Percentiles rank a stretch among this genome's conserved stretches.
Evolutionary conservation across 2,113 vertebrate species (phyloP).

Genomic region (Nematolebias whitei): DNA sequence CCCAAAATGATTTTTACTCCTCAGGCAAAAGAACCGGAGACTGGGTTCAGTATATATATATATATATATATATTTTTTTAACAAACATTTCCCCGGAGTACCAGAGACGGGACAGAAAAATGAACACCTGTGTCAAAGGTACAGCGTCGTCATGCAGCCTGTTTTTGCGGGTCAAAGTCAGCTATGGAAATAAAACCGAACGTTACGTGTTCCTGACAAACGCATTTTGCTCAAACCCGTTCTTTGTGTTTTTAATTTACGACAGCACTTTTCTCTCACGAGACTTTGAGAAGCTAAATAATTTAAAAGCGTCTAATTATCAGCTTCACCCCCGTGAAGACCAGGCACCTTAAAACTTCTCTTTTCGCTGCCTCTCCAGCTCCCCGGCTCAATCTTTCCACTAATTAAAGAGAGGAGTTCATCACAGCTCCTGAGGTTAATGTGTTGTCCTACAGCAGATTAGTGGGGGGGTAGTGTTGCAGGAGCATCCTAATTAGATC

Average conservation of each 20-base stretch:
- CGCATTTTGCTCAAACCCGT: neutral
- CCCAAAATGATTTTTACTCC: conserved; percentile 46
- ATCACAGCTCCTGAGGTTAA: conserved; percentile 68
- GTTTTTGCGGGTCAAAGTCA: too few relatives aligned
- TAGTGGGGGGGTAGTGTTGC: conserved; percentile 46
- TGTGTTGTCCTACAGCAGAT: conserved; percentile 67
- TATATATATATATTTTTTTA: conserved; percentile 35
- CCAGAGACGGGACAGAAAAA: neutral
- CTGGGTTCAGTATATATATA: conserved; percentile 30
- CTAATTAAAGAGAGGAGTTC: conserved; percentile 69
- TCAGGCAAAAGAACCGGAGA: conserved; percentile 46
- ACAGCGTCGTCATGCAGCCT: too few relatives aligned
- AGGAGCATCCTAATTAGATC: conserved; percentile 70
- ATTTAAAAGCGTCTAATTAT: conserved; percentile 40
- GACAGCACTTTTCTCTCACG: neutral
- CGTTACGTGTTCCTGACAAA: too few relatives aligned
- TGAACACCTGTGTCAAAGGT: too few relatives aligned
- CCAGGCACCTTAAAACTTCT: conserved; percentile 44
- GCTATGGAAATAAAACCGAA: too few relatives aligned
- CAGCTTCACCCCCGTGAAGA: conserved; percentile 15
- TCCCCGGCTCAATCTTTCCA: conserved; percentile 46
- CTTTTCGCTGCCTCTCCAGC: conserved; percentile 17
- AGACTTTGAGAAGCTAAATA: conserved; percentile 36
- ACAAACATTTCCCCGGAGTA: conserved; percentile 47
- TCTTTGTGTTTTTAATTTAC: neutral